phyloP scores from a whole-genome alignment of 2,888 invertebrate species.

The Callyntrura guangdongensis region DNA sequence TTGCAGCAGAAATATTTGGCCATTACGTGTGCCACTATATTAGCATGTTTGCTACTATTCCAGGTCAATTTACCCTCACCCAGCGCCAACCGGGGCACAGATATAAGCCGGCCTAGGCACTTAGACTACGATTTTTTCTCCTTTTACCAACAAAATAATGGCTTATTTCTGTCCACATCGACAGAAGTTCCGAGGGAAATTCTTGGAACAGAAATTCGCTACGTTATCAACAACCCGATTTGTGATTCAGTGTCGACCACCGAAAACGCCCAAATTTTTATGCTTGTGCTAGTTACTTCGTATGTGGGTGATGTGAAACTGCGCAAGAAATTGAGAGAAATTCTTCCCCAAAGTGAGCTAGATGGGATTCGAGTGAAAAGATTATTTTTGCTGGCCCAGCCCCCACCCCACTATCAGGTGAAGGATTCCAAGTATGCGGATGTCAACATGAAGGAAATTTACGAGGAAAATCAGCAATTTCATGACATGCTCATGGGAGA shows the following conservation, averaged over 20 bases:
- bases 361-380: constrained; percentile 88
- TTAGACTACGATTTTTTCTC: constrained; percentile 47
- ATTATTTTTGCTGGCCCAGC: constrained; percentile 90
- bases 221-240: constrained; percentile 85
- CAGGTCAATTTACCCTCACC: constrained; percentile 39
- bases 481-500: constrained; percentile 92
- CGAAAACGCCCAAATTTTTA: constrained; percentile 49
- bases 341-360: constrained; percentile 89
- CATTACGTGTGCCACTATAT: constrained; percentile 1
- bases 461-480: constrained; percentile 88
- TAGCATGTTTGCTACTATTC: constrained; percentile 21
- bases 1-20: constrained; percentile 58
- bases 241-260: constrained; percentile 77
- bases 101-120: constrained; percentile 60
- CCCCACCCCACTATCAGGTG: constrained; percentile 87
- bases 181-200: constrained; percentile 60
- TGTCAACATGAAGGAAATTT: constrained; percentile 62
- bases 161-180: background rate
- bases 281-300: constrained; percentile 89
- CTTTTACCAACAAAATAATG: background rate
- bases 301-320: constrained; percentile 91
- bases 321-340: constrained; percentile 90
- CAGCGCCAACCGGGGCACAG: constrained; percentile 33
- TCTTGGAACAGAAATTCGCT: constrained; percentile 77
- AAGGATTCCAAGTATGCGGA: constrained; percentile 84